Evolutionary conservation across 2,888 invertebrate species (phyloP), one percentile per base, ranked within the genome.

Genomic region (Argynnis bischoffii): DNA sequence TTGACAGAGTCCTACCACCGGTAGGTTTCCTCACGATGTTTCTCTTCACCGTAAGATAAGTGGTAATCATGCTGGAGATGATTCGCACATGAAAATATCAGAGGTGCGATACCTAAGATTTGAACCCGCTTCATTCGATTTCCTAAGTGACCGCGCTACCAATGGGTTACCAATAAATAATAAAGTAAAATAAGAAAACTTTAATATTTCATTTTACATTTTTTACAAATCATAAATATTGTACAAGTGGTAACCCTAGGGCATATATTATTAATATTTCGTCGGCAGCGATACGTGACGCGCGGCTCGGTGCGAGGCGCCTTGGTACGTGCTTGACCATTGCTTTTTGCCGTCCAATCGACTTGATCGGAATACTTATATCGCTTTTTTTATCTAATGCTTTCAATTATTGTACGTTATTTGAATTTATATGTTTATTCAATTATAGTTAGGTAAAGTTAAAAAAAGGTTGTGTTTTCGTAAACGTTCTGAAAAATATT

Each of bases 341-440:
- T 65, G 63, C 65, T 70, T 68, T 68, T 70, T 65, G 57, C 63
- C 57, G 54, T 57, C 46, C 65, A 53, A 69, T 67, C 63, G 64
- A 70, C 31, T 41, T 53, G 65, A 57, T 55, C 55, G 13, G 60
- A 72, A 72, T 69, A 65, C 64, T 64, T 70, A 65, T 72, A 68
- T 59, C n/a, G 57, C 48, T 69, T 67, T 41, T n/a, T 69, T 69
- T 56, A 57, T 63, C 55, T 60, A 65, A 67, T 63, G 56, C 59
- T 67, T 67, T 71, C 65, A 64, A 64, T 59, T 65, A 56, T 35
- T 41, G 41, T 63, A 66, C 48, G 21, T 21, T 53, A 47, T 55
- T 47, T 46, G 60, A 55, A 55, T 60, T 66, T 54, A 55, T 31
- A 53, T 57, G 51, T 53, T 56, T 64, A 21, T 64, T 64, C 50